These are phyloP conservation scores for Idaea dimidiata DNA, from an alignment of 2,888 invertebrate genomes.

Conservation along the genomic window DNA sequence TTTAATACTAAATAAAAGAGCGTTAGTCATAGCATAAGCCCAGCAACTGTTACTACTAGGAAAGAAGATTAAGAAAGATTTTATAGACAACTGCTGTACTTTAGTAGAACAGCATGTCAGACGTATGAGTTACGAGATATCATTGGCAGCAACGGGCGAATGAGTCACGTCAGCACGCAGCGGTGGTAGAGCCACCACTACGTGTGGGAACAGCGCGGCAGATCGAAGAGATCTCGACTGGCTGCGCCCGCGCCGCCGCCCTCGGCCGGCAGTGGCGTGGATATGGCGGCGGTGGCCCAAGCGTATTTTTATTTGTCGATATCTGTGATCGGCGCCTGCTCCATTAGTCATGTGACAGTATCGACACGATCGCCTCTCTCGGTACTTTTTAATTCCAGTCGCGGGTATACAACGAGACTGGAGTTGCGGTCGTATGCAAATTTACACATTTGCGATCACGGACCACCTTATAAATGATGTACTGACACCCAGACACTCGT, in stretches of 20 bases:
- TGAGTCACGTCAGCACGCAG: constrained; percentile 19
- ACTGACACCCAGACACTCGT: constrained; percentile 45
- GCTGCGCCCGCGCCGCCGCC: constrained; percentile 35
- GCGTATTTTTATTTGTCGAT: constrained; percentile 74
- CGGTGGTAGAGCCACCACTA: constrained; percentile 21
- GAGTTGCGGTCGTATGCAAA: constrained; percentile 64
- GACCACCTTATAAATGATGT: constrained; percentile 69
- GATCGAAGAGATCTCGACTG: constrained; percentile 27
- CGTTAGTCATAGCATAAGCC: constrained; percentile 22
- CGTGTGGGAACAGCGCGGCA: constrained; percentile 28
- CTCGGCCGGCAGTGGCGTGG: constrained; percentile 8
- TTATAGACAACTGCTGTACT: constrained; percentile 6
- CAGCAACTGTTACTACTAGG: constrained; percentile 13
- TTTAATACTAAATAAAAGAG: constrained; percentile 22
- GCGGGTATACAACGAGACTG: constrained; percentile 53
- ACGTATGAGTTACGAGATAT: constrained; percentile 17
- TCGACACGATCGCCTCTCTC: constrained; percentile 74
- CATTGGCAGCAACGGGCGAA: constrained; percentile 22
- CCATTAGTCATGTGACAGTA: constrained; percentile 80
- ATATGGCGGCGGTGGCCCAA: constrained; percentile 46
- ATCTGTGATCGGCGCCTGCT: constrained; percentile 77
- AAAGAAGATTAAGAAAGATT: not conserved
- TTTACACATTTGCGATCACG: constrained; percentile 58
- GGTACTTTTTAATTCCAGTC: constrained; percentile 65
- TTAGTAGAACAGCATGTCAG: constrained; percentile 14